Conservation (phyloP, 2,113 vertebrate genomes). For the Puntigrus tetrazona region DNA sequence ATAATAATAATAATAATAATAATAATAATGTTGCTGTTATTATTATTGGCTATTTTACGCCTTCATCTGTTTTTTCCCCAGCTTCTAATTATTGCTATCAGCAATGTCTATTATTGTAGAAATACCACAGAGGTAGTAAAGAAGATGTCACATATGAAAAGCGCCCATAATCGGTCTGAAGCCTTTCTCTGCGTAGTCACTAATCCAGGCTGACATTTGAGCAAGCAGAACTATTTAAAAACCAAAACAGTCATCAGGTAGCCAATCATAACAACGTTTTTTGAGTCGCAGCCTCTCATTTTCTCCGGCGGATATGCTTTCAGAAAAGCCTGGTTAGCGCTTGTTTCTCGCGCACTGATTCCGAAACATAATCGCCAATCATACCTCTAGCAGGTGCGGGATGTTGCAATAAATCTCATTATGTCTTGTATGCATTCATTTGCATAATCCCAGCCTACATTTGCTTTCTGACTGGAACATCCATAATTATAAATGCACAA, state of each 20-base stretch:
- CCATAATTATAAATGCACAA: slow-evolving; percentile 46
- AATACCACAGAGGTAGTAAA: background rate
- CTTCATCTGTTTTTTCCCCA: background rate
- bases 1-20: too few species aligned
- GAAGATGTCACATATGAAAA: background rate
- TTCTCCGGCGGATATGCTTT: slow-evolving; percentile 26
- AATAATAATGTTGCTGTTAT: too few species aligned
- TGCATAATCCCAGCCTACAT: slow-evolving; percentile 52
- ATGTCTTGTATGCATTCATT: slow-evolving; percentile 52
- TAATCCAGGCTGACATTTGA: background rate
- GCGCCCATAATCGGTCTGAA: background rate
- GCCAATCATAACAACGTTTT: slow-evolving; percentile 27
- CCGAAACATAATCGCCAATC: slow-evolving; percentile 46
- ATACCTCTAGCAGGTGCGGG: slow-evolving; percentile 44
- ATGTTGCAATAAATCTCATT: slow-evolving; percentile 54
- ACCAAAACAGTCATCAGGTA: background rate
- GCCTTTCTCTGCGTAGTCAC: background rate
- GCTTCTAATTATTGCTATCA: background rate
- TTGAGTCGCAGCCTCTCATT: slow-evolving; percentile 20
- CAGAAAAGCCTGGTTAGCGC: slow-evolving; percentile 17
- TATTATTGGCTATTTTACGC: background rate
- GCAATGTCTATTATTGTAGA: background rate
- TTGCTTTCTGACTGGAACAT: slow-evolving; percentile 36
- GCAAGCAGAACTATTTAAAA: background rate
- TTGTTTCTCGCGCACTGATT: slow-evolving; percentile 29